Evolutionary conservation across 2,113 vertebrate species (phyloP).

Genomic region (Mesoclemmys tuberculata): DNA sequence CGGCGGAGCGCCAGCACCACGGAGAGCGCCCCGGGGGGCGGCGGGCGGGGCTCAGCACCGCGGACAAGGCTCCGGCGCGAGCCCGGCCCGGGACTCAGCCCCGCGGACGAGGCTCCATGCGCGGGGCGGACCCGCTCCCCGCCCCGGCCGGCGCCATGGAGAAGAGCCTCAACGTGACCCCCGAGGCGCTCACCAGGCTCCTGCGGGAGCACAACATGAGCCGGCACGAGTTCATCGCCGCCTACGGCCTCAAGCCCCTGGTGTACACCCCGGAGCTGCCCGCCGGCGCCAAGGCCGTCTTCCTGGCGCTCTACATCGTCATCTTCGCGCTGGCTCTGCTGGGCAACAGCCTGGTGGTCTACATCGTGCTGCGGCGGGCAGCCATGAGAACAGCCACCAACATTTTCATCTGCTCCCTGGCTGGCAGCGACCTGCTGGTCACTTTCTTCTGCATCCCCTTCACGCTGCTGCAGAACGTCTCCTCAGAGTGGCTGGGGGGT

Average conservation of each 20-base stretch:
- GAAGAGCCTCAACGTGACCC: slow-evolving; percentile 76
- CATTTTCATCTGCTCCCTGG: slow-evolving; percentile 84
- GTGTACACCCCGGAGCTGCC: slow-evolving; percentile 84
- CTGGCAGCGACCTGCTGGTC: slow-evolving; percentile 87
- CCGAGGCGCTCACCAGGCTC: slow-evolving; percentile 78
- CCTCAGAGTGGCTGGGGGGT: slow-evolving; percentile 85
- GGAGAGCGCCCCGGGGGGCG: not conserved
- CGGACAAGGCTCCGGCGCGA: not conserved
- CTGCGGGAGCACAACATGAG: slow-evolving; percentile 82
- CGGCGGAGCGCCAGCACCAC: not conserved
- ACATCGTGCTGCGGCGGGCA: slow-evolving; percentile 78
- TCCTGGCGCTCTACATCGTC: slow-evolving; percentile 79
- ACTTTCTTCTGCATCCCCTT: slow-evolving; percentile 87
- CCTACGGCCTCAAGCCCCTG: slow-evolving; percentile 83
- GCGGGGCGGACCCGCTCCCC: not conserved
- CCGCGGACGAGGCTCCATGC: not conserved
- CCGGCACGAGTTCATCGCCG: slow-evolving; percentile 82
- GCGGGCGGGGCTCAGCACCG: not conserved
- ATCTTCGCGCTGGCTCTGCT: slow-evolving; percentile 83
- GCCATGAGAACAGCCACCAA: slow-evolving; percentile 80
- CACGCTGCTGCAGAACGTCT: slow-evolving; percentile 86
- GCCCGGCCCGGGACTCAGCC: not conserved
- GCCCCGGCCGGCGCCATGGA: slow-evolving; percentile 24
- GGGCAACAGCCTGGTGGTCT: slow-evolving; percentile 85
- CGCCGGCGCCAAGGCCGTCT: slow-evolving; percentile 75